Evolutionary conservation across 2,888 invertebrate genomes (phyloP), one percentile per base, ranked within the genome.

Genomic region (Lobophora halterata): DNA sequence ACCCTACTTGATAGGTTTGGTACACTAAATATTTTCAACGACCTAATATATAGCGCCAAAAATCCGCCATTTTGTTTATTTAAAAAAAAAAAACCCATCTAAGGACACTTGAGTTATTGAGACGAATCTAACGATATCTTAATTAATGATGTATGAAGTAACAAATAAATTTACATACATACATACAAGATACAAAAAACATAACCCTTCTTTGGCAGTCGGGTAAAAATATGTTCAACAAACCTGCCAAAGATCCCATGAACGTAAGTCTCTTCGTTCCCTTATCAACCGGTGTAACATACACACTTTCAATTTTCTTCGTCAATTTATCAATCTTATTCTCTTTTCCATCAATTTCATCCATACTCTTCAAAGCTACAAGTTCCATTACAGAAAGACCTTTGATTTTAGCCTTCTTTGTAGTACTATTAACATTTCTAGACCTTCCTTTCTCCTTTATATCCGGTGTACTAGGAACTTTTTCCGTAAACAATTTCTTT

Each of bases 231-330:
- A 21, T 5, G 18, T 31, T 21, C n/a, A 11, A 17, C 34, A 49
- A 71, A 90, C 90, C 88, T 62, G 89, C 89, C 44, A 91, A 71
- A 24, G 90, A 91, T 28, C 82, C 89, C 39, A 91, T 63, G 59
- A 91, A 90, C 52, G 79, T 83, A 4, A 88, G 69, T 26, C 75
- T 71, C 40, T 64, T 72, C 2, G 68, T 52, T 31, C 46, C 52
- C n/a, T 65, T 59, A 32, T 3, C 25, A 10, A 9, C 37, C 0
- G 70, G 61, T n/a, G 65, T 65, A 0, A 74, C 55, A 0, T 50
- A 29, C 1, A 76, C 68, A 50, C 50, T 64, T 18, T 66, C 58
- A 23, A 80, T 69, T 44, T 63, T 70, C 20, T 67, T 70, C 0
- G 55, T 53, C 31, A 81, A 55, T 1, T 42, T 27, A 21, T 79